These are phyloP conservation scores for Allacma fusca DNA, from an alignment of 2,888 invertebrate genomes.

Conservation along the genomic window DNA sequence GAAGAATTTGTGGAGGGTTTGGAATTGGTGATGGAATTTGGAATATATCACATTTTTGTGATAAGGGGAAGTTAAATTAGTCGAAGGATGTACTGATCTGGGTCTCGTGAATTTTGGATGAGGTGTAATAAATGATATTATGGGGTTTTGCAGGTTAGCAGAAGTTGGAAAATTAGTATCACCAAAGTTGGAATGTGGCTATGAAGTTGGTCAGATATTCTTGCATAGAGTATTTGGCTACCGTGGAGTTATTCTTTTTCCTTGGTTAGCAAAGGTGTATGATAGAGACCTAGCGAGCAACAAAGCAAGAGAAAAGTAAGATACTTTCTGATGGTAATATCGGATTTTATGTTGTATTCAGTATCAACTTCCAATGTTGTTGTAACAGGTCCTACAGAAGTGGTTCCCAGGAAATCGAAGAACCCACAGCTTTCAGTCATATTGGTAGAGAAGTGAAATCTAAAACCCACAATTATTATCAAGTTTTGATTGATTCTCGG, in stretches of 20 bases:
- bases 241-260: conserved; percentile 94
- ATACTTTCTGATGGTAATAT: background rate
- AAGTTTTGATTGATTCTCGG: conserved; percentile 95
- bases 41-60: too few species aligned
- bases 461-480: conserved; percentile 92
- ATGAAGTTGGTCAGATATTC: conserved; percentile 95
- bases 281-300: conserved; percentile 86
- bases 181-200: conserved; percentile 86
- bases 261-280: conserved; percentile 95
- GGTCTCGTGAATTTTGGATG: too few species aligned
- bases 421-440: conserved; percentile 62
- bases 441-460: conserved; percentile 89
- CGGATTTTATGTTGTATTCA: too few species aligned
- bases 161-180: conserved; percentile 92
- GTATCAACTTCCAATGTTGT: too few species aligned
- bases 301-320: conserved; percentile 65
- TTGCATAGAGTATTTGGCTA: conserved; percentile 97
- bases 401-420: conserved; percentile 57
- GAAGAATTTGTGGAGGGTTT: too few species aligned
- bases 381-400: conserved; percentile 41
- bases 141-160: conserved; percentile 73
- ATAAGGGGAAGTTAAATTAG: too few species aligned
- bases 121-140: too few species aligned
- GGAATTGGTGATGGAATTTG: too few species aligned
- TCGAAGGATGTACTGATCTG: too few species aligned